phyloP scores from a whole-genome alignment of 2,888 invertebrate species.

The Drosophila tanythrix region DNA sequence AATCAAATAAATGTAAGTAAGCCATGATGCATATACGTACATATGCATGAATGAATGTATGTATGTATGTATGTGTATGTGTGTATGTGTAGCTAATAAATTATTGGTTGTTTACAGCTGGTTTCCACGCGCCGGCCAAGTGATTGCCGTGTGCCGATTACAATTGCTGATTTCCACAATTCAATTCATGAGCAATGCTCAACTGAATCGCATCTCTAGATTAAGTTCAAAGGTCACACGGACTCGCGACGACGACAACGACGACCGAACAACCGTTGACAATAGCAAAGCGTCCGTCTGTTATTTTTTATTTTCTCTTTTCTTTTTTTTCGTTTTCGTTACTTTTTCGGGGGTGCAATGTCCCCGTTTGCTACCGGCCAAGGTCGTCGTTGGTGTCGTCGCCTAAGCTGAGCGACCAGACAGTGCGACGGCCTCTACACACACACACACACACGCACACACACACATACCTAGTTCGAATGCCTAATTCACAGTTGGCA shows the following conservation, averaged over 20 bases:
- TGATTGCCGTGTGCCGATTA: conserved; percentile 70
- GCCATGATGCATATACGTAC: conserved; percentile 1
- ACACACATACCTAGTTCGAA: conserved; percentile 35
- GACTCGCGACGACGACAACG: conserved; percentile 11
- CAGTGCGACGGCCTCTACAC: conserved; percentile 49
- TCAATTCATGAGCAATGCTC: conserved; percentile 38
- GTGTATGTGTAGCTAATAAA: conserved; percentile 11
- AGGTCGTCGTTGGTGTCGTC: conserved; percentile 35
- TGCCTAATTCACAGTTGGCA: conserved; percentile 50
- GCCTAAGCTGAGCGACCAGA: conserved; percentile 34
- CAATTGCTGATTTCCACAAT: conserved; percentile 43
- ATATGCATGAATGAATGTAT: conserved; percentile 5
- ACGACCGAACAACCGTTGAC: conserved; percentile 13
- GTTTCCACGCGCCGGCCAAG: conserved; percentile 65
- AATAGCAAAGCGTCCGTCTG: conserved; percentile 3
- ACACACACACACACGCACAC: neutral
- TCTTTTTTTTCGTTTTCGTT: neutral
- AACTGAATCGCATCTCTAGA: conserved; percentile 33
- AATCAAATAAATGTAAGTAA: conserved; percentile 44
- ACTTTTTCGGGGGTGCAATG: conserved; percentile 42
- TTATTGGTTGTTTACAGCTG: conserved; percentile 55
- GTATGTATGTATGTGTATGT: neutral
- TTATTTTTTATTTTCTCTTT: neutral
- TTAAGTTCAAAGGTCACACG: conserved; percentile 57
- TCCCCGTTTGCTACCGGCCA: conserved; percentile 38